Base-by-base conservation (phyloP, 1,140 invertebrate species). In the Ctenoplectra terminalis region DNA sequence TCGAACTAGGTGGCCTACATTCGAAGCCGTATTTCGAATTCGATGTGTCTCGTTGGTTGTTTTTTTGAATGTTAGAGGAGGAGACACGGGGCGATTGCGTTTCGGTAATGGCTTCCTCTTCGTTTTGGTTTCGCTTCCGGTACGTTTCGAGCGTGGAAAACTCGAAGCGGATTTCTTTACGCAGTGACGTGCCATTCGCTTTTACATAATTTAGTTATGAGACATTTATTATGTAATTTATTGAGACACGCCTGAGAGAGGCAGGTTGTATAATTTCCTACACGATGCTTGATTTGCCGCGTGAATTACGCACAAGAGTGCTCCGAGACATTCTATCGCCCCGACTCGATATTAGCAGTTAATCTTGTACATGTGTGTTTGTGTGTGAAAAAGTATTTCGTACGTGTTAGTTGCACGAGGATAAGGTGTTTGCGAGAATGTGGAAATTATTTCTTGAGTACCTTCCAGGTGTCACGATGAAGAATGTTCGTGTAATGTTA, bases 141-240 rank as follows among this genome's bases (percentile, higher is more conserved):
- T n/a, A n/a, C 40, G 50, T 50, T 17, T n/a, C 13, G 40, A 20
- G 17, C 15, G 58, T 23, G 43, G 64, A 29, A 23, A 67, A 56
- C 2, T 23, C 40, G 40, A 9, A 40, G 40, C 9, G 9, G 40
- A 48, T 8, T 48, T 48, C 13, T 11, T 48, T 48, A 40, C 26
- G 60, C 60, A n/a, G n/a, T n/a, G n/a, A n/a, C n/a, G 69, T 40
- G 5, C 31, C 37, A 43, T 46, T 70, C 76, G 66, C 66, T 71
- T 50, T 79, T 79, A 72, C 40, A 61, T 79, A 79, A 79, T 79
- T 79, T 73, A 40, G 43, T 79, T 73, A 73, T 79, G 56, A 79
- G 77, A 79, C 70, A 79, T 72, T 79, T 79, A 52, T 79, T 79
- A 79, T 63, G 58, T 73, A 73, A 79, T 79, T 73, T 79, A 52